Evolutionary conservation across 2,113 vertebrate species (phyloP), one percentile per base, ranked within the genome.

Genomic region (Poecilia latipinna): DNA sequence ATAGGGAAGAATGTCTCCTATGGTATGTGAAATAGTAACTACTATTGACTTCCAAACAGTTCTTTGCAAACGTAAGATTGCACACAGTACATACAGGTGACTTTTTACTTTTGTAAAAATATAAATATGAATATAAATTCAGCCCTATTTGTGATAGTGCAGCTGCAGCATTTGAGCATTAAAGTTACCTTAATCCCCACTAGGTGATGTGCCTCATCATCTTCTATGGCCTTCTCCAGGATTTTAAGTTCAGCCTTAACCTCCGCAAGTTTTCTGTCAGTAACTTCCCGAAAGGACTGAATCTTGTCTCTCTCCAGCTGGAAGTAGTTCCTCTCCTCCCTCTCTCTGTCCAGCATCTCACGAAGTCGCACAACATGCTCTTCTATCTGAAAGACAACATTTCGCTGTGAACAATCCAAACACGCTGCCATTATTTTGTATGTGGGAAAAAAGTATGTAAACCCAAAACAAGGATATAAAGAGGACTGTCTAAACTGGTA

Each of bases 251-350:
- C 95, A 0, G 95, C 94, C 57, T 91, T 95, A 82, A 91, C 95
- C 86, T 97, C 96, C 61, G 97, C 95, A 73, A 97, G 92, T 78
- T 97, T 94, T 80, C 79, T 82, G 3, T 95, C 90, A 0, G 96
- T 96, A 84, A 97, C 94, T 70, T 97, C 95, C 96, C 96, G 96
- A 89, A 96, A 97, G 1, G 91, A 94, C 84, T 96, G 95, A 68
- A 98, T 95, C 80, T 95, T 96, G 86, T 96, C 96, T 0, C 96
- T 92, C 82, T 99, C 97, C 79, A 97, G 89, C 90, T 99, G 97
- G 84, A 98, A 98, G 26, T 96, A 98, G 89, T 96, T 98, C 8
- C 97, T 95, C 69, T 99, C 98, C 72, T 97, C 96, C 42, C 96
- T 91, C 71, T 98, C 97, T 0, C 95, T 90, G 62, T 98, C 96